Evolutionary conservation across 2,113 vertebrate genomes (phyloP).

Genomic region (Brachirus orientalis): DNA sequence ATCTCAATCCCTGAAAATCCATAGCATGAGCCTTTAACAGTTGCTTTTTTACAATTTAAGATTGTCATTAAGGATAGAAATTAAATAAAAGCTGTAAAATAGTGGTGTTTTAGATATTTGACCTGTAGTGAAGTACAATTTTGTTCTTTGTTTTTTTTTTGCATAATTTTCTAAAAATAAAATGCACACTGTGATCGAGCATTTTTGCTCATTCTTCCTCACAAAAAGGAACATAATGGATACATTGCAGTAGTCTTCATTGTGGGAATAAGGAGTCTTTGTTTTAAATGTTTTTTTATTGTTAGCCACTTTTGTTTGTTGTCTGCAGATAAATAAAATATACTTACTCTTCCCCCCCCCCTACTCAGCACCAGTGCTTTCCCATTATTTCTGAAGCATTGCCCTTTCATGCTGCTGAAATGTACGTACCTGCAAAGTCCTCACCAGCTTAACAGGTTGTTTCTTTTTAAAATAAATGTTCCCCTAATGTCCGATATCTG

Average conservation of each 20-base stretch:
- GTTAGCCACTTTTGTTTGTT: neutral
- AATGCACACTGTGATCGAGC: slow-evolving; percentile 58
- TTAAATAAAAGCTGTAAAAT: neutral
- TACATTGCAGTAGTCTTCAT: slow-evolving; percentile 1
- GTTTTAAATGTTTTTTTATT: slow-evolving; percentile 14
- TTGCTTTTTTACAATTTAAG: neutral
- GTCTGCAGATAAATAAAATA: neutral
- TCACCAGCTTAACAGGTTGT: slow-evolving; percentile 15
- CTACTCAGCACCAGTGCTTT: slow-evolving; percentile 10
- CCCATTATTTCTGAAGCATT: slow-evolving; percentile 10
- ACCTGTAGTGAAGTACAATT: no score
- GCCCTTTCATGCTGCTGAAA: slow-evolving; percentile 37
- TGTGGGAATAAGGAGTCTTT: slow-evolving; percentile 27
- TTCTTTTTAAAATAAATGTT: slow-evolving; percentile 11
- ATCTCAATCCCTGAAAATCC: neutral
- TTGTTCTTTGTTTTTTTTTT: slow-evolving; percentile 11
- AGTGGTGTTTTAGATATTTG: neutral
- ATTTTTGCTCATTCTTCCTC: slow-evolving; percentile 46
- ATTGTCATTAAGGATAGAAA: no score
- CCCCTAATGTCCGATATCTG: no score
- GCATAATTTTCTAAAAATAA: slow-evolving; percentile 30
- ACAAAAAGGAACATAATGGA: slow-evolving; percentile 4
- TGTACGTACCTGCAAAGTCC: slow-evolving; percentile 21
- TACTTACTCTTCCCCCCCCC: slow-evolving; percentile 10
- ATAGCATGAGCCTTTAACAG: neutral